phyloP scores from a whole-genome alignment of 2,797 vertebrate genomes.

The Simalia tracyae region DNA sequence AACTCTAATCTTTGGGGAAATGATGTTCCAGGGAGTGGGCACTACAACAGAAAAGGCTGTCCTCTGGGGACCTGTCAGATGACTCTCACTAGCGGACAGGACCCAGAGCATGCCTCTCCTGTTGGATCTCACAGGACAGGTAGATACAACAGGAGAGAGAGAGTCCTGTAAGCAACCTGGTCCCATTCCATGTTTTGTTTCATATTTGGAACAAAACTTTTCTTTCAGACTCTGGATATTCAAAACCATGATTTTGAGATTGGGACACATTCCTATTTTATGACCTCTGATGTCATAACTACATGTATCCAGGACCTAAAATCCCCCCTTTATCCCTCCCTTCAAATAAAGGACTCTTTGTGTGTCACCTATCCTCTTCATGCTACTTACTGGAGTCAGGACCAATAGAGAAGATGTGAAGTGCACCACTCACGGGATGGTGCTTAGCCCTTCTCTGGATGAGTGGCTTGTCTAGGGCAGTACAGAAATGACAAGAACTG shows the following conservation, averaged over 20 bases:
- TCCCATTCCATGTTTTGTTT: background rate
- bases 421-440: background rate
- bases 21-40: too few species aligned
- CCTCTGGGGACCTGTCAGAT: too few species aligned
- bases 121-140: background rate
- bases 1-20: too few species aligned
- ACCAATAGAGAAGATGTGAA: background rate
- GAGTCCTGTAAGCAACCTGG: background rate
- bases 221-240: background rate
- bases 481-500: background rate
- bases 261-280: background rate
- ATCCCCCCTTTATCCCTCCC: too few species aligned
- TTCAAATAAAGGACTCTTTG: background rate
- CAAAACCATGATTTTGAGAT: background rate
- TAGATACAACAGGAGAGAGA: background rate
- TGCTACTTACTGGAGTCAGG: background rate
- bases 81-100: too few species aligned
- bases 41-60: too few species aligned
- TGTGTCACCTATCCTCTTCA: background rate
- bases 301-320: background rate
- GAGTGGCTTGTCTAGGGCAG: background rate
- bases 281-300: background rate
- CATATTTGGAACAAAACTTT: background rate
- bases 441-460: background rate
- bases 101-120: too few species aligned